Evolutionary conservation across 2,888 invertebrate genomes (phyloP), one percentile per base, ranked within the genome.

Genomic region (Trachelus troglodyta): DNA sequence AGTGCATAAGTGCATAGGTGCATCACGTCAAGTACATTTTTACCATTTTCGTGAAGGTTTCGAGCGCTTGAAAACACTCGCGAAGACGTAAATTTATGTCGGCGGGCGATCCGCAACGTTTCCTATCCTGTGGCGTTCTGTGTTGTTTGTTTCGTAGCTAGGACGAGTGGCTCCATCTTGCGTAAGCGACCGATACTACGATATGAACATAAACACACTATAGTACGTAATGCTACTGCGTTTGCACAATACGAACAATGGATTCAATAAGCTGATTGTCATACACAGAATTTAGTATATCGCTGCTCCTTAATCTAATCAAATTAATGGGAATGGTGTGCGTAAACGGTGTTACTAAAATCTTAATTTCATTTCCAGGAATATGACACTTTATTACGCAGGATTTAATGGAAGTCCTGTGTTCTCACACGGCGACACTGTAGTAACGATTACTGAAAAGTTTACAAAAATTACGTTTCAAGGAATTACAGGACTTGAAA

Each of bases 101-200:
- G 74, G 23, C 34, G 30, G 23, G 23, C 35, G 33, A 34, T 35
- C 74, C n/a, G 74, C 30, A 34, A 35, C 78, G 74, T 76, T 76
- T 35, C 56, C 23, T 76, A 75, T 78, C 23, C 31, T 12, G 34
- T 74, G 31, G 74, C 30, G 81, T 83, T 83, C 79, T 86, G 82
- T 87, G 83, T 83, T 88, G 87, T 86, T 85, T 84, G 69, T 69
- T 79, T 86, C 83, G 89, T 89, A 85, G 85, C 88, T 82, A 89
- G 84, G 89, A 87, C 83, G 82, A 84, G 84, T 79, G 77, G 80
- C 84, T 84, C 81, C 86, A 85, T 84, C 85, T 86, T 79, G 75
- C 69, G 37, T 30, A n/a, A 74, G 56, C 76, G 69, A 69, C 69
- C 71, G 71, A 31, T 31, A 71, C 71, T 71, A 15, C 71, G 1